Conservation (phyloP, 1,140 invertebrate genomes). For the Tetramorium simillimum region DNA sequence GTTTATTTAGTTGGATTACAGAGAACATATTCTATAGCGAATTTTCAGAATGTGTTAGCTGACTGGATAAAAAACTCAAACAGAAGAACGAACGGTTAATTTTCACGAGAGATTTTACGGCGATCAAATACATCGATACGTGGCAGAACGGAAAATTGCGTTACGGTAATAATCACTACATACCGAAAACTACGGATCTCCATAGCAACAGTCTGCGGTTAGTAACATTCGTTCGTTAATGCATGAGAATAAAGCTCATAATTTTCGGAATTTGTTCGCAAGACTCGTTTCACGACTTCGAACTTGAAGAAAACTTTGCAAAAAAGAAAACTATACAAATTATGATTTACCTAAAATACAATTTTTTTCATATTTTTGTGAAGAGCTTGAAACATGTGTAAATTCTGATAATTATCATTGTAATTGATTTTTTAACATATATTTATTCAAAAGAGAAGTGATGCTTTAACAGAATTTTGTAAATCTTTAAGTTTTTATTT, state of each 20-base stretch:
- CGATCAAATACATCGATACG: slow-evolving; percentile 87
- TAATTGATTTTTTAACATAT: not conserved
- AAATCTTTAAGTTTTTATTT: not conserved
- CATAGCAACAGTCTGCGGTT: slow-evolving; percentile 79
- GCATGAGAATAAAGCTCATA: not conserved
- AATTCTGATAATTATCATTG: not conserved
- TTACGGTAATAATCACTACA: slow-evolving; percentile 86
- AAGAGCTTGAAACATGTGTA: not conserved
- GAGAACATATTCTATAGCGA: too few relatives aligned
- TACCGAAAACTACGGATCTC: slow-evolving; percentile 87
- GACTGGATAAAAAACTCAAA: too few relatives aligned
- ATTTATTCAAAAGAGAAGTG: not conserved
- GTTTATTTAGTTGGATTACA: too few relatives aligned
- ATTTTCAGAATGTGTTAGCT: too few relatives aligned
- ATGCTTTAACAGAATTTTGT: not conserved
- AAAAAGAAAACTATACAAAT: not conserved
- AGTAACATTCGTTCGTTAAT: not conserved
- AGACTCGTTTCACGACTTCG: not conserved
- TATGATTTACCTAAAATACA: not conserved
- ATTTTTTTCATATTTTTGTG: not conserved
- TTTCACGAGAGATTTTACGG: slow-evolving; percentile 83
- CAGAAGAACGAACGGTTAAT: too few relatives aligned
- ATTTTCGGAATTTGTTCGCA: not conserved
- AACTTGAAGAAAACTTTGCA: not conserved
- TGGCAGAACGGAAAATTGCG: slow-evolving; percentile 88